Conservation (phyloP, 2,888 invertebrate species). For the Cactoblastis cactorum region DNA sequence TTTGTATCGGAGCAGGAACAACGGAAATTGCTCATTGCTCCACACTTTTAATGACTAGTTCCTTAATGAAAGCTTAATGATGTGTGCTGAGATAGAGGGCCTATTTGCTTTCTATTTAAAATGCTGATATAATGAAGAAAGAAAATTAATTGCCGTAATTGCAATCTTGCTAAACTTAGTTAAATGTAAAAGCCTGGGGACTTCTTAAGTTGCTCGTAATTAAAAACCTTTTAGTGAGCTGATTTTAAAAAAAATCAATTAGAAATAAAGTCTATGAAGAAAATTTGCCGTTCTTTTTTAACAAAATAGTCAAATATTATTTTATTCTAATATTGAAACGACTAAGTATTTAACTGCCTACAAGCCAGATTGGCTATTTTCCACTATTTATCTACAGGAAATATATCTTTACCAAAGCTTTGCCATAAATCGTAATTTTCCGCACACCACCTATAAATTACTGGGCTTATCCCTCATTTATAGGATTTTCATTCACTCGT, state of each 20-base stretch:
- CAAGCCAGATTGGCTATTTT: not conserved
- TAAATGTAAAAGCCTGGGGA: too few species aligned
- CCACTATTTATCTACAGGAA: not conserved
- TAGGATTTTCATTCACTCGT: constrained; percentile 16
- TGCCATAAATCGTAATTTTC: constrained; percentile 28
- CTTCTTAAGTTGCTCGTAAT: too few species aligned
- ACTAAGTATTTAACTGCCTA: too few species aligned
- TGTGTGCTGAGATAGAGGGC: constrained; percentile 23
- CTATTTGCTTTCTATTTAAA: not conserved
- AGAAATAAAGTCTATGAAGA: too few species aligned
- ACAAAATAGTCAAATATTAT: too few species aligned
- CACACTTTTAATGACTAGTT: constrained; percentile 65
- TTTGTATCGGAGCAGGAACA: constrained; percentile 19
- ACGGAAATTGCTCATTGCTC: constrained; percentile 69
- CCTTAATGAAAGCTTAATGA: constrained; percentile 71
- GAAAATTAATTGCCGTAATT: too few species aligned
- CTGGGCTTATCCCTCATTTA: constrained; percentile 27
- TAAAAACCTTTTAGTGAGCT: too few species aligned
- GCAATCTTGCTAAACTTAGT: too few species aligned
- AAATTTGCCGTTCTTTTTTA: too few species aligned
- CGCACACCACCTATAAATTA: constrained; percentile 31
- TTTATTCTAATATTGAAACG: too few species aligned
- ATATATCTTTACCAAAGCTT: constrained; percentile 19
- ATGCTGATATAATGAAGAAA: too few species aligned
- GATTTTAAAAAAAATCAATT: too few species aligned